A percentile compares a stretch with the other conserved stretches of the same genome.
Conservation (phyloP, 2,797 vertebrate species). For the Phoeniculus purpureus region DNA sequence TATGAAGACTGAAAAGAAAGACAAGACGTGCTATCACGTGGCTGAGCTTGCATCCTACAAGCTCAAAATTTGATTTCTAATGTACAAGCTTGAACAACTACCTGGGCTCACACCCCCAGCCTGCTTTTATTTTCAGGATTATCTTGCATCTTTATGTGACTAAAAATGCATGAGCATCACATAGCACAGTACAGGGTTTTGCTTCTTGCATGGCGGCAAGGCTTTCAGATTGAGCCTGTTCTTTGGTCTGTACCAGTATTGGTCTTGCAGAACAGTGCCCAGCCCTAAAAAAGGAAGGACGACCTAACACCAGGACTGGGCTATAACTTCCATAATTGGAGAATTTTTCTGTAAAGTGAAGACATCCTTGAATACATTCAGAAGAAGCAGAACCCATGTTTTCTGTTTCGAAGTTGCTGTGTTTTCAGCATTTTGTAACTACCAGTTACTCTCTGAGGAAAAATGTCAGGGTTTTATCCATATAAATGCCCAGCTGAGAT, state of each 20-base stretch:
- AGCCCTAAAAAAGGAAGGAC: background rate
- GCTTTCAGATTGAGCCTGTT: background rate
- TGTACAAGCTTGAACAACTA: background rate
- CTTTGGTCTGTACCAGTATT: background rate
- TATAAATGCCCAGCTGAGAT: background rate
- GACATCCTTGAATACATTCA: background rate
- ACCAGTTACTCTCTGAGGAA: background rate
- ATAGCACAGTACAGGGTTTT: background rate
- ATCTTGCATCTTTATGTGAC: background rate
- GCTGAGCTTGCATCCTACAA: background rate
- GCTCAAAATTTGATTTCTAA: background rate
- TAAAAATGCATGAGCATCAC: background rate
- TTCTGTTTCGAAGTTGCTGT: background rate
- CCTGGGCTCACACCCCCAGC: fast-evolving
- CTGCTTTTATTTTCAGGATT: background rate
- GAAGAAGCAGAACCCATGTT: background rate
- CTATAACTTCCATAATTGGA: background rate
- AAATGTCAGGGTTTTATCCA: background rate
- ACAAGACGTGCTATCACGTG: background rate
- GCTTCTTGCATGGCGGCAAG: background rate
- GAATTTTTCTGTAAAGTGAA: background rate
- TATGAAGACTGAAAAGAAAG: background rate
- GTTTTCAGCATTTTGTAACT: background rate
- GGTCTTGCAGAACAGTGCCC: background rate
- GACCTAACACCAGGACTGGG: background rate